Conservation (phyloP, 2,797 vertebrate genomes). For the Sebastes taczanowskii region DNA sequence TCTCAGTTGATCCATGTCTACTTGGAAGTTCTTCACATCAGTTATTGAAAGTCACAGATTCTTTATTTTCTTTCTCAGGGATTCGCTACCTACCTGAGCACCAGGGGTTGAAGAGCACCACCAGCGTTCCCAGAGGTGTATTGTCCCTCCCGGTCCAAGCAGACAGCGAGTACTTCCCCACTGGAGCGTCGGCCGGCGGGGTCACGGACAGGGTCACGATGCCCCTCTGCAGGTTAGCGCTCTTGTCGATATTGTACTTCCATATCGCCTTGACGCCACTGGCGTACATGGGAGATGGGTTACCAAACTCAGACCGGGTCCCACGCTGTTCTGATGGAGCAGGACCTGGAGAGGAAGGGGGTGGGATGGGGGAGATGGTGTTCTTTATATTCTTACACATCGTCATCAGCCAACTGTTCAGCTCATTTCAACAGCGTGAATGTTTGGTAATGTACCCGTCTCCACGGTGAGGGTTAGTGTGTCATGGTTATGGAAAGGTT, state of each 20-base stretch:
- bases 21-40: background rate
- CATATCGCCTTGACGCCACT: background rate
- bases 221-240: background rate
- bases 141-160: background rate
- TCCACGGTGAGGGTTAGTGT: background rate
- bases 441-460: background rate
- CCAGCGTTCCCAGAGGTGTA: constrained; percentile 36
- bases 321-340: background rate
- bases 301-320: background rate
- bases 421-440: too few species aligned
- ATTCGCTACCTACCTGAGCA: constrained; percentile 69
- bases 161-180: background rate
- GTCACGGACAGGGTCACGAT: background rate
- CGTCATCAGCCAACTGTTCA: too few species aligned
- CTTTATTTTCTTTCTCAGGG: background rate
- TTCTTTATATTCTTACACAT: too few species aligned
- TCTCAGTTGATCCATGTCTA: too few species aligned
- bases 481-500: background rate
- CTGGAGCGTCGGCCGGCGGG: background rate
- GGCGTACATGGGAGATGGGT: background rate
- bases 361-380: too few species aligned
- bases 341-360: background rate
- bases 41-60: too few species aligned
- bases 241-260: background rate
- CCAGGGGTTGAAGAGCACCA: constrained; percentile 87